These are phyloP conservation scores for Pollimyrus isidori DNA, from an alignment of 2,113 vertebrate species.

Conservation along the genomic window DNA sequence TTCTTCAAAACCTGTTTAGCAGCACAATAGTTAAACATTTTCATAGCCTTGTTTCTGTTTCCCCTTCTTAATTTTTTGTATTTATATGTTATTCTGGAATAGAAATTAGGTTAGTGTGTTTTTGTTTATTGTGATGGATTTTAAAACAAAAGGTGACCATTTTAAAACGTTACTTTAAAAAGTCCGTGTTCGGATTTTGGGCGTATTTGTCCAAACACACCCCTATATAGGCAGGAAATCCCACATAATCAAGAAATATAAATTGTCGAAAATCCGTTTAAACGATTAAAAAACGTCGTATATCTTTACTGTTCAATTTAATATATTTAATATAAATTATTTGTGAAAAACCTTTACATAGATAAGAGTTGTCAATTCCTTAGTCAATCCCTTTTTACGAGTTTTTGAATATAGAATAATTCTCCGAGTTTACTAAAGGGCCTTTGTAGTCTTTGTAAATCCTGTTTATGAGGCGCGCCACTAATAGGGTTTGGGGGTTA, in stretches of 20 bases:
- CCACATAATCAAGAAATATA: neutral
- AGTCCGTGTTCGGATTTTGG: neutral
- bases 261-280: neutral
- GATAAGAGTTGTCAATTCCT: neutral
- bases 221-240: neutral
- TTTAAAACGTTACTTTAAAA: neutral
- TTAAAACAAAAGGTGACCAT: neutral
- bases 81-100: neutral
- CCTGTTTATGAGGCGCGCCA: neutral
- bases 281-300: neutral
- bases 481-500: neutral
- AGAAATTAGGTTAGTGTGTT: neutral
- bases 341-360: neutral
- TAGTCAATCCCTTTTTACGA: neutral
- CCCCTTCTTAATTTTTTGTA: neutral
- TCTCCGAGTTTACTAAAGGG: neutral
- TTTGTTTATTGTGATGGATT: neutral
- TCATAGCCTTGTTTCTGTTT: neutral
- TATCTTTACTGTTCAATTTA: neutral
- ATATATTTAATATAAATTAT: neutral
- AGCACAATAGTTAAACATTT: neutral
- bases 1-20: neutral
- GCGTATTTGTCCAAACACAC: neutral
- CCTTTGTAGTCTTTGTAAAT: neutral
- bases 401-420: neutral